phyloP scores from a whole-genome alignment of 2,113 vertebrate species.

The Poicephalus meyeri region DNA sequence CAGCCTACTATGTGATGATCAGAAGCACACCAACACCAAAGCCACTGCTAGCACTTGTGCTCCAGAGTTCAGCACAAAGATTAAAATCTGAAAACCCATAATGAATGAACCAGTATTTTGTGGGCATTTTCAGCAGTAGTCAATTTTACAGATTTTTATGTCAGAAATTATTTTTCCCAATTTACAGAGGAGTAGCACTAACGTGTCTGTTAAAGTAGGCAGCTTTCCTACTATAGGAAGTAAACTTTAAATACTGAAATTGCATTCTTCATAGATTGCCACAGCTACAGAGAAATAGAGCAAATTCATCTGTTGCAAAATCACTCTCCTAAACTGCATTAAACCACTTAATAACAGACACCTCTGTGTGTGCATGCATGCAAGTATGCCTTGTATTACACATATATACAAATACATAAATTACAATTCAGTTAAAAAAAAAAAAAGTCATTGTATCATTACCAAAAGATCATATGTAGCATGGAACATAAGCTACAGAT shows the following conservation, averaged over 20 bases:
- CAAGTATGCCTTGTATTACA: not conserved
- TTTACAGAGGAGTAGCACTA: not conserved
- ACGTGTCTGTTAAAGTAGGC: not conserved
- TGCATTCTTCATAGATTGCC: not conserved
- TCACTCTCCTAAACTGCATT: not conserved
- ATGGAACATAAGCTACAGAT: not conserved
- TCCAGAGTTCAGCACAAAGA: not conserved
- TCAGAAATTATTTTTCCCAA: not conserved
- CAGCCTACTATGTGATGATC: not conserved
- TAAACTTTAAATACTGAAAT: not conserved
- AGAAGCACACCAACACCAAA: not conserved
- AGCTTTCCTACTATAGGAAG: not conserved
- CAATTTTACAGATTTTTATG: not conserved
- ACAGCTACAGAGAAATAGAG: not conserved
- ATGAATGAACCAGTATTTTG: not conserved
- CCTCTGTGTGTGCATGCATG: fast-evolving
- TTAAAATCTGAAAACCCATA: not conserved
- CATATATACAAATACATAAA: not conserved
- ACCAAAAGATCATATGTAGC: not conserved
- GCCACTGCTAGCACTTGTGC: not conserved
- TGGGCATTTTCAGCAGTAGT: not conserved
- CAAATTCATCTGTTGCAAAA: not conserved
- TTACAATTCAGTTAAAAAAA: not conserved
- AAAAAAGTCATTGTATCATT: not conserved
- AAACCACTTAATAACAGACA: not conserved